phyloP scores from a whole-genome alignment of 2,888 invertebrate species.

The Chrysolina oricalcia region DNA sequence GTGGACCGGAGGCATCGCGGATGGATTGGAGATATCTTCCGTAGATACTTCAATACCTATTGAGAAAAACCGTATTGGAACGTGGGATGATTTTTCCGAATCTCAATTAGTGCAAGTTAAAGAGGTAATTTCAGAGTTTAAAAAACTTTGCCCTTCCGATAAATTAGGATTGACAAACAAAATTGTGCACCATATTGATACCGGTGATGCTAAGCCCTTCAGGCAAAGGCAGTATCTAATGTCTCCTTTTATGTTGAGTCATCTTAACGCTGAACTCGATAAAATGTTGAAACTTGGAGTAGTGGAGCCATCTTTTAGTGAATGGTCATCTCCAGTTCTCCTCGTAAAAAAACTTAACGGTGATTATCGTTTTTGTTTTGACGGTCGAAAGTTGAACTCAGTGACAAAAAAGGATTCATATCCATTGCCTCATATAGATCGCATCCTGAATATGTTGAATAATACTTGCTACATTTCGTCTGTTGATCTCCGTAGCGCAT shows the following conservation, averaged over 20 bases:
- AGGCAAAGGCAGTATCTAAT: neutral
- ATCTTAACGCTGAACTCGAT: neutral
- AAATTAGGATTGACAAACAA: neutral
- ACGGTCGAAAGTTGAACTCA: neutral
- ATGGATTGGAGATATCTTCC: no score
- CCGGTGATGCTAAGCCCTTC: neutral
- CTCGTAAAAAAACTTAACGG: neutral
- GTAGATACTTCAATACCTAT: no score
- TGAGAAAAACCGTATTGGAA: neutral
- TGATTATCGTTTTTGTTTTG: neutral
- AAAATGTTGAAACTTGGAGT: conserved; percentile 10
- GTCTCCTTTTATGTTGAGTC: neutral
- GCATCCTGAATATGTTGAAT: neutral
- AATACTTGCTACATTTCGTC: conserved; percentile 1
- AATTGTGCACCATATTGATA: neutral
- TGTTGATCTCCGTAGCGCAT: neutral
- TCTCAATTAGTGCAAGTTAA: no score
- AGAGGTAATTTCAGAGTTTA: no score
- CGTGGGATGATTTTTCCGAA: no score
- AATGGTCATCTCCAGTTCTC: neutral
- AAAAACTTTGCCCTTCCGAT: neutral
- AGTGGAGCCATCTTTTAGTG: neutral
- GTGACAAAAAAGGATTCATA: neutral
- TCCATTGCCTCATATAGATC: neutral
- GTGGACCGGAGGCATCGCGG: no score